These are phyloP conservation scores for Venusia cambrica DNA, from an alignment of 2,888 invertebrate species.

Conservation along the genomic window DNA sequence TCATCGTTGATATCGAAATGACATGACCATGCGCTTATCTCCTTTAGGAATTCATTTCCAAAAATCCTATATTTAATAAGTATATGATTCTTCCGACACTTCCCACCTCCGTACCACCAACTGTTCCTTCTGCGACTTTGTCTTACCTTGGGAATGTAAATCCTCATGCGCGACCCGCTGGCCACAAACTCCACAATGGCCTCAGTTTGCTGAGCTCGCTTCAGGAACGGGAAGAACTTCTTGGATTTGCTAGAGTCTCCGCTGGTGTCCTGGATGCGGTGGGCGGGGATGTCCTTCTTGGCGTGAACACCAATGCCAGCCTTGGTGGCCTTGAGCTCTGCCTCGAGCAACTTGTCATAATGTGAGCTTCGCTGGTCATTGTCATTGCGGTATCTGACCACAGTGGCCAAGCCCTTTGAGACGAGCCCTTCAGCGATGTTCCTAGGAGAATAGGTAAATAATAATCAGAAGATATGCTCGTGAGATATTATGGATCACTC, in stretches of 20 bases:
- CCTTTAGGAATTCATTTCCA: no score
- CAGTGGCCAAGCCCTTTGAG: conserved; percentile 94
- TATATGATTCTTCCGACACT: no score
- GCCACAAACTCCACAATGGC: conserved; percentile 98
- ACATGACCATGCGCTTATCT: no score
- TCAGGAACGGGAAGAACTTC: conserved; percentile 96
- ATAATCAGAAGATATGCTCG: no score
- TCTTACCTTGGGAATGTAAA: conserved; percentile 91
- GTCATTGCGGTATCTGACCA: conserved; percentile 95
- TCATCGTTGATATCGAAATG: no score
- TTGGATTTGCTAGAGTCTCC: conserved; percentile 91
- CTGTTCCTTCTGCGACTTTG: no score
- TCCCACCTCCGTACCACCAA: no score
- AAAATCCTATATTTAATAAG: no score
- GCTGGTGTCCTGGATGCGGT: conserved; percentile 93
- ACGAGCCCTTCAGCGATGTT: conserved; percentile 97
- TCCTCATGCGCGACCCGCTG: conserved; percentile 95
- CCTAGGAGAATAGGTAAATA: no score
- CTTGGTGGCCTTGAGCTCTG: conserved; percentile 96
- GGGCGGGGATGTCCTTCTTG: conserved; percentile 91
- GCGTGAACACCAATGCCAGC: conserved; percentile 89
- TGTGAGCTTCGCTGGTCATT: conserved; percentile 97
- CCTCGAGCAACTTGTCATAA: conserved; percentile 95
- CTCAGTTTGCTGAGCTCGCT: conserved; percentile 93
- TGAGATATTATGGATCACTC: no score